A percentile compares a stretch with the other conserved stretches of the same genome.
These are phyloP conservation scores for Chelidonichthys spinosus DNA, from an alignment of 2,797 vertebrate species.

Conservation along the genomic window DNA sequence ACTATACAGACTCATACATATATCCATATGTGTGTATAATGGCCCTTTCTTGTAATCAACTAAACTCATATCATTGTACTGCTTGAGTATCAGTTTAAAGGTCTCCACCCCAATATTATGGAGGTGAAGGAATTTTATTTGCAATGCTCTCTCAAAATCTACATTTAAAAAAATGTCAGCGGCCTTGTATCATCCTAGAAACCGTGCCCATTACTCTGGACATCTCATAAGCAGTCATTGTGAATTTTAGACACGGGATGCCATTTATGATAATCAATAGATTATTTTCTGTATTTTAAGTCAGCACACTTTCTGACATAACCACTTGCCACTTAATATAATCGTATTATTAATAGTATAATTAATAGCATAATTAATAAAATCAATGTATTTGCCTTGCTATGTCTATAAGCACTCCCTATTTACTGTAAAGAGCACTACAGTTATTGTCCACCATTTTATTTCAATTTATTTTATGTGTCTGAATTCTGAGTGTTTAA, in stretches of 20 bases:
- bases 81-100: not conserved
- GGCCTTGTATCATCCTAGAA: not conserved
- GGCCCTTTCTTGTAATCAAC: not conserved
- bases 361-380: not conserved
- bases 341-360: not conserved
- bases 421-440: not conserved
- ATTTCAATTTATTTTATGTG: not conserved
- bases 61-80: not conserved
- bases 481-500: not conserved
- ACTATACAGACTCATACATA: not conserved
- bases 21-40: not conserved
- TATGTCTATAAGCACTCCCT: not conserved
- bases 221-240: not conserved
- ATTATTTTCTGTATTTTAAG: not conserved
- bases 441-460: not conserved
- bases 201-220: not conserved
- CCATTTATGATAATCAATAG: not conserved
- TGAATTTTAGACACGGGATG: not conserved
- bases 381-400: not conserved
- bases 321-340: not conserved
- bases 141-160: not conserved
- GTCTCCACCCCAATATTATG: not conserved
- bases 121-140: not conserved
- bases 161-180: not conserved
- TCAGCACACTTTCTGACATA: not conserved